Conservation (phyloP, 2,113 vertebrate genomes). For the Chunga burmeisteri region DNA sequence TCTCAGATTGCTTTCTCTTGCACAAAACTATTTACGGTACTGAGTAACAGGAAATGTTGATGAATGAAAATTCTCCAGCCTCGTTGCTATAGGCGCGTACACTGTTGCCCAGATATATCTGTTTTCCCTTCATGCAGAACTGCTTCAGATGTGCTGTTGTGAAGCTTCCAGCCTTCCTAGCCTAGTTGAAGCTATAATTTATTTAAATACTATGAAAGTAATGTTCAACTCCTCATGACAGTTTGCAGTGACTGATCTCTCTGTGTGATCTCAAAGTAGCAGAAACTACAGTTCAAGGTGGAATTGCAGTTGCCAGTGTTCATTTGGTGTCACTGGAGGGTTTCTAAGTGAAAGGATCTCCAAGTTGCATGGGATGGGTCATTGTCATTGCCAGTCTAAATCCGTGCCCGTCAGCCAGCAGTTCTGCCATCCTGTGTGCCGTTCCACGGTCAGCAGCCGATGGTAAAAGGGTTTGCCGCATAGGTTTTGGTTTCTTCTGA, state of each 20-base stretch:
- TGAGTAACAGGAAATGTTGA: rapidly evolving
- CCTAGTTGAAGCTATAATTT: neutral
- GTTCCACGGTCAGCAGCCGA: neutral
- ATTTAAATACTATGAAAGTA: neutral
- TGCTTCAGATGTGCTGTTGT: neutral
- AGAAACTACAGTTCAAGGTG: neutral
- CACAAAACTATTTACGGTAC: rapidly evolving
- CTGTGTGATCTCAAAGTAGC: neutral
- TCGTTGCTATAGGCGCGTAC: neutral
- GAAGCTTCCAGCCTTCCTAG: neutral
- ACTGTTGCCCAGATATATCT: neutral
- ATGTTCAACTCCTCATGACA: neutral
- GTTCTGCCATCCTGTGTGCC: neutral
- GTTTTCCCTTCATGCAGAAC: neutral
- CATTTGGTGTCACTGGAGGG: rapidly evolving
- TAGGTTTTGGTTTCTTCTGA: neutral
- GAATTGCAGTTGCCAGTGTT: rapidly evolving
- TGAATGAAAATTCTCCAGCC: neutral
- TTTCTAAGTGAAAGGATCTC: neutral
- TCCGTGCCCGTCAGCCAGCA: rapidly evolving
- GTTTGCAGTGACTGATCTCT: neutral
- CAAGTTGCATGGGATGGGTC: rapidly evolving
- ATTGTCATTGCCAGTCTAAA: rapidly evolving
- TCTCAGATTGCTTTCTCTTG: neutral
- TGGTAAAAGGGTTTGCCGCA: neutral